Conservation (phyloP, 2,888 invertebrate species). For the Pollenia labialis region DNA sequence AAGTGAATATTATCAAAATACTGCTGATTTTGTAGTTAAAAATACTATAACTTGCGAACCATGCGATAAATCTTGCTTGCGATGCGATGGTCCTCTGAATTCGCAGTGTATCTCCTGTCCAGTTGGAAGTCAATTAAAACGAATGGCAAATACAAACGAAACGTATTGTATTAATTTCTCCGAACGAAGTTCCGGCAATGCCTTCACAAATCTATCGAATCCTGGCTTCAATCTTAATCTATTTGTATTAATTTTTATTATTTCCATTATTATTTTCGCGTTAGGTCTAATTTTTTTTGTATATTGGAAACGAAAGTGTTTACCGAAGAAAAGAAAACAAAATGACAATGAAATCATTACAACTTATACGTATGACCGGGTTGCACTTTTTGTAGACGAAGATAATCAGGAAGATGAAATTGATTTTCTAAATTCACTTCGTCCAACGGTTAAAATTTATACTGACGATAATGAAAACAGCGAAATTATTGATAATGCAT, state of each 20-base stretch:
- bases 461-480: slow-evolving; percentile 20
- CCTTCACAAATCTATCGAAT: slow-evolving; percentile 14
- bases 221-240: slow-evolving; percentile 23
- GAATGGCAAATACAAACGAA: slow-evolving; percentile 77
- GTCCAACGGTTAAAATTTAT: slow-evolving; percentile 22
- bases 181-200: slow-evolving; percentile 80
- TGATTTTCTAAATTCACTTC: slow-evolving; percentile 45
- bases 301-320: slow-evolving; percentile 29
- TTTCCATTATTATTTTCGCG: slow-evolving; percentile 75
- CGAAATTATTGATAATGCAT: slow-evolving; percentile 1
- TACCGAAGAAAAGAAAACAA: neutral
- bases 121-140: slow-evolving; percentile 80
- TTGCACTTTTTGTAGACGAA: slow-evolving; percentile 76
- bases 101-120: slow-evolving; percentile 82
- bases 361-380: slow-evolving; percentile 78
- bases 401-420: slow-evolving; percentile 76
- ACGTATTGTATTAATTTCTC: slow-evolving; percentile 81
- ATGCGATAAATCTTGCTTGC: slow-evolving; percentile 81
- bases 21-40: slow-evolving; percentile 10
- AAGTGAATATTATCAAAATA: slow-evolving; percentile 5
- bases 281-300: slow-evolving; percentile 70
- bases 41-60: slow-evolving; percentile 75
- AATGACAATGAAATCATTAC: slow-evolving; percentile 34
- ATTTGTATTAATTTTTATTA: slow-evolving; percentile 76
- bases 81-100: slow-evolving; percentile 80